Evolutionary conservation across 2,797 vertebrate species (phyloP).

Genomic region (Pelobates cultripes): DNA sequence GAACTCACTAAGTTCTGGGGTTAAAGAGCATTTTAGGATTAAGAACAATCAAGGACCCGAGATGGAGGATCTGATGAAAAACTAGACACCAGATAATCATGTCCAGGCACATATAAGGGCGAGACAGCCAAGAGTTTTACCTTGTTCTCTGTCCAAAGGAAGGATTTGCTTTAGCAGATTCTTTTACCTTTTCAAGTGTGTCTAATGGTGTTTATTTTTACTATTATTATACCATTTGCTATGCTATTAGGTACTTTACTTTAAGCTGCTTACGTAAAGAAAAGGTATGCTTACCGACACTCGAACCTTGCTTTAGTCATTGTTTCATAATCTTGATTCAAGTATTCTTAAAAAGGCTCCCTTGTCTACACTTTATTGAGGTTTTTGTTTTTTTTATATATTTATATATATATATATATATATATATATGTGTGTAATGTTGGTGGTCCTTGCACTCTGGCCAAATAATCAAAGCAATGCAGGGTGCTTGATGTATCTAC

Average conservation of each 20-base stretch:
- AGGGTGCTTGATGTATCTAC: too few species aligned
- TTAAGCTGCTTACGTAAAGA: background rate
- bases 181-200: constrained; percentile 1
- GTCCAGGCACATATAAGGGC: background rate
- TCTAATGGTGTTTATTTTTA: background rate
- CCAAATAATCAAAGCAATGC: too few species aligned
- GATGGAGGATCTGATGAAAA: background rate
- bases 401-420: too few species aligned
- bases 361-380: too few species aligned
- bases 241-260: background rate
- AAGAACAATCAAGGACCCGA: too few species aligned
- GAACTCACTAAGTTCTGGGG: too few species aligned
- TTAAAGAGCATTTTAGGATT: too few species aligned
- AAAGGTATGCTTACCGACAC: background rate
- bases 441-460: too few species aligned
- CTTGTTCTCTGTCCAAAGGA: background rate
- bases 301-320: background rate
- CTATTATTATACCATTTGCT: background rate
- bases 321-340: background rate
- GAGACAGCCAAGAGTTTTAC: background rate
- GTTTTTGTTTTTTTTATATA: too few species aligned
- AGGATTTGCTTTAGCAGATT: background rate
- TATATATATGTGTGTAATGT: too few species aligned
- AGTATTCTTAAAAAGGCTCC: background rate
- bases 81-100: background rate